A percentile compares a stretch with the other conserved stretches of the same genome.
phyloP scores from a whole-genome alignment of 1,140 invertebrate genomes.

The Pseudomyrmex concolor region DNA sequence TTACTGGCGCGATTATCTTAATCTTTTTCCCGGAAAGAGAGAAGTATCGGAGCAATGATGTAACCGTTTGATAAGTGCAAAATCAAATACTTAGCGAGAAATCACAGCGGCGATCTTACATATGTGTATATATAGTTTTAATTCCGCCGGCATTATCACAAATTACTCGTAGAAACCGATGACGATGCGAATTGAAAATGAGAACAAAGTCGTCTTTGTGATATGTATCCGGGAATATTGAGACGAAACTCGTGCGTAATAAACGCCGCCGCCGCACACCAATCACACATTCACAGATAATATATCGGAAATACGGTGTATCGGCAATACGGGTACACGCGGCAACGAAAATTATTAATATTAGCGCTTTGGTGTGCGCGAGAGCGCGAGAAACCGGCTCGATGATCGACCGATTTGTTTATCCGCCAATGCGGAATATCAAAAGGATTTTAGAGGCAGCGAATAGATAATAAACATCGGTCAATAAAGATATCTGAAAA shows the following conservation, averaged over 20 bases:
- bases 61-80: slow-evolving; percentile 24
- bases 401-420: slow-evolving; percentile 78
- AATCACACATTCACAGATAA: slow-evolving; percentile 47
- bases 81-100: slow-evolving; percentile 17
- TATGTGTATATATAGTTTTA: not conserved
- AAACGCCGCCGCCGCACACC: no score
- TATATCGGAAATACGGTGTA: slow-evolving; percentile 61
- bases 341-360: slow-evolving; percentile 78
- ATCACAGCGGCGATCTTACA: slow-evolving; percentile 23
- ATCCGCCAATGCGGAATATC: slow-evolving; percentile 77
- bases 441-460: slow-evolving; percentile 79
- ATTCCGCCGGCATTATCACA: slow-evolving; percentile 53
- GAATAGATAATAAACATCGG: slow-evolving; percentile 81
- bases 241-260: no score
- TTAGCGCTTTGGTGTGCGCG: slow-evolving; percentile 63
- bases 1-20: slow-evolving; percentile 25
- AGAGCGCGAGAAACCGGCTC: slow-evolving; percentile 66
- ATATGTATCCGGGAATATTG: not conserved
- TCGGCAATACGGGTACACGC: slow-evolving; percentile 54
- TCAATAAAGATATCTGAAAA: slow-evolving; percentile 80
- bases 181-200: slow-evolving; percentile 61
- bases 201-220: slow-evolving; percentile 80
- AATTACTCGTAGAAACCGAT: slow-evolving; percentile 54
- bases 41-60: slow-evolving; percentile 22
- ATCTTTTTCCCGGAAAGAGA: slow-evolving; percentile 39